These are phyloP conservation scores for Cacoxenus indagator DNA, from an alignment of 2,888 invertebrate genomes.

Conservation along the genomic window DNA sequence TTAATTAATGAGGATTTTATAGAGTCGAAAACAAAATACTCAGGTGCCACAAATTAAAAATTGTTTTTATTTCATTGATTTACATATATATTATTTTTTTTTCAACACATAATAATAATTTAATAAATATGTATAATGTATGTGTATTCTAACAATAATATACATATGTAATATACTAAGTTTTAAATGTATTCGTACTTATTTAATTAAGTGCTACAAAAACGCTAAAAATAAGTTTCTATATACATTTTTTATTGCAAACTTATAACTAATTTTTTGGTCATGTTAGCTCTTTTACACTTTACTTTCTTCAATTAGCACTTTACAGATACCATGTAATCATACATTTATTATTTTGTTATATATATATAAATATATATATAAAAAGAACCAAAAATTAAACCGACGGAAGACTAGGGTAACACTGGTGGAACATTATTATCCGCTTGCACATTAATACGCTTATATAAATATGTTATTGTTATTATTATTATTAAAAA, in stretches of 20 bases:
- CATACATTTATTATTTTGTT: neutral
- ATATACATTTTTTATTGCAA: neutral
- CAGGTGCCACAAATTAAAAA: slow-evolving; percentile 8
- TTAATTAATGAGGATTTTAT: too few relatives aligned
- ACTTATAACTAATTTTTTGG: slow-evolving; percentile 3
- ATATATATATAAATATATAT: neutral
- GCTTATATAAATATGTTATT: too few relatives aligned
- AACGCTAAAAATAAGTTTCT: neutral
- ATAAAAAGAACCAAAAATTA: slow-evolving; percentile 1
- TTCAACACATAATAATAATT: slow-evolving; percentile 2
- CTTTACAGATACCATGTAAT: neutral
- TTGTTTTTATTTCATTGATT: neutral
- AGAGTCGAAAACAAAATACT: neutral
- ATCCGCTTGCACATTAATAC: too few relatives aligned
- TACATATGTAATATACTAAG: neutral
- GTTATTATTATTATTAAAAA: too few relatives aligned
- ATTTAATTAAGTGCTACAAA: neutral
- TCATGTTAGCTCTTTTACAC: neutral
- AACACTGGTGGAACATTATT: slow-evolving; percentile 59
- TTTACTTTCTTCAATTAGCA: neutral
- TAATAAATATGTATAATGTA: neutral
- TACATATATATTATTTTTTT: slow-evolving; percentile 2
- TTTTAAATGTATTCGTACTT: neutral
- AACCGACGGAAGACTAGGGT: slow-evolving; percentile 56
- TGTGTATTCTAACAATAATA: neutral